phyloP scores from a whole-genome alignment of 2,113 vertebrate species.

The Elaphurus davidianus region DNA sequence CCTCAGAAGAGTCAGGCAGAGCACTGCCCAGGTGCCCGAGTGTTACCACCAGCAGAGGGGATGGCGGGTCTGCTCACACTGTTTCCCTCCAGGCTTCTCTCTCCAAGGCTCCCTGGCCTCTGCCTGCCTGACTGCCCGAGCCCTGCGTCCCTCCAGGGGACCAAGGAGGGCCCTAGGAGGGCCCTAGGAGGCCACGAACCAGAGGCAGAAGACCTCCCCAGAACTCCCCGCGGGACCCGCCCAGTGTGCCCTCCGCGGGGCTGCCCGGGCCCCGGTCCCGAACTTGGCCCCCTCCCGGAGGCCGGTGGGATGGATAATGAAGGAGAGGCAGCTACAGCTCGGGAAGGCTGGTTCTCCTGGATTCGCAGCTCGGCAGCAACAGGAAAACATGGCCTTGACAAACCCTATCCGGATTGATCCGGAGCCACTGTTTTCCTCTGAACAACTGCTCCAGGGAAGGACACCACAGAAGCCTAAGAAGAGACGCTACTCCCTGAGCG shows the following conservation, averaged over 20 bases:
- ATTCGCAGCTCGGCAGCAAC: not conserved
- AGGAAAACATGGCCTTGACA: not conserved
- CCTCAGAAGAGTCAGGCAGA: not conserved
- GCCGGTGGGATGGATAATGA: not conserved
- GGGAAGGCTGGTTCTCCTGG: not conserved
- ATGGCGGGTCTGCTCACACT: not conserved
- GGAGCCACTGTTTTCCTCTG: not conserved
- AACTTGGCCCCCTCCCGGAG: not conserved
- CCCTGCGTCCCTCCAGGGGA: not conserved
- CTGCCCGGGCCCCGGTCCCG: not conserved
- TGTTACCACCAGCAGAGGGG: not conserved
- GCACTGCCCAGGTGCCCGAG: not conserved
- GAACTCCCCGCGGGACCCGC: not conserved
- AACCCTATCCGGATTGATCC: not conserved
- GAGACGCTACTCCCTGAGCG: not conserved
- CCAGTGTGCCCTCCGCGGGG: not conserved
- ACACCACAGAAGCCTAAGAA: not conserved
- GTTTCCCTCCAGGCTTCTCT: not conserved
- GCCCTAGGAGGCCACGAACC: not conserved
- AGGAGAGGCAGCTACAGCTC: not conserved
- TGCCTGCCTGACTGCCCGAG: not conserved
- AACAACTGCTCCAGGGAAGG: not conserved
- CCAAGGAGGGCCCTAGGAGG: not conserved
- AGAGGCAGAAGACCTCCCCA: not conserved
- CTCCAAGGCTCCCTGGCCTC: not conserved